Base-by-base conservation (phyloP, 2,797 vertebrate species). In the Adelosebastes latens region DNA sequence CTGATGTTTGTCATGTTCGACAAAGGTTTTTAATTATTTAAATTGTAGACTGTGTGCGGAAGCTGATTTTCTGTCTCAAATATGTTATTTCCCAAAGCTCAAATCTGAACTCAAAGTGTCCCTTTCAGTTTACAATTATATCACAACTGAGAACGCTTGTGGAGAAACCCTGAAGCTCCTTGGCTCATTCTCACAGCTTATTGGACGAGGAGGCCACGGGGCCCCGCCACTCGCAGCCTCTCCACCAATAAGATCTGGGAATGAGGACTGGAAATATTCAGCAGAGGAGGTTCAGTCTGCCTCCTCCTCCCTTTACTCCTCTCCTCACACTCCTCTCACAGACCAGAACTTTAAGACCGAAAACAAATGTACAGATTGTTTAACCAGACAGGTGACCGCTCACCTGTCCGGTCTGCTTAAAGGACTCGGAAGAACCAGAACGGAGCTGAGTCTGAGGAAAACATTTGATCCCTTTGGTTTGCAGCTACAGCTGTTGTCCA, bases 321-420 rank as follows among this genome's bases (percentile, higher is more conserved):
- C 61, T 4, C 79, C 84, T 77, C 77, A 72, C 53, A 22, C 67
- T 65, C 59, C 20, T 42, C 49, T 72, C 27, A 52, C 71, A 80
- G 66, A 31, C 66, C 85, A 86, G 78, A 90, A 84, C 16, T 34
- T 84, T 83, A 79, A 87, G 84, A 83, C n/a, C 18, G 52, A 55
- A 59, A 64, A 0, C 42, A 10, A 22, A 8, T 4, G 32, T 29
- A 11, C 1, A 14, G 14, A 10, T 59, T 27, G 68, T 25, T 64
- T 13, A 31, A 10, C 8, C 63, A 32, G 2, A 52, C 36, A 59
- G 75, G 71, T 79, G 9, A 66, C 62, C 5, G 24, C 34, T 77
- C 72, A 27, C 56, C 25, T 6, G 55, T 52, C 49, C 8, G 11
- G 10, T 55, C 2, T 9, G 25, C 4, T 55, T 55, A 22, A 24